Conservation (phyloP, 2,888 invertebrate genomes). For the Lathronympha strigana region DNA sequence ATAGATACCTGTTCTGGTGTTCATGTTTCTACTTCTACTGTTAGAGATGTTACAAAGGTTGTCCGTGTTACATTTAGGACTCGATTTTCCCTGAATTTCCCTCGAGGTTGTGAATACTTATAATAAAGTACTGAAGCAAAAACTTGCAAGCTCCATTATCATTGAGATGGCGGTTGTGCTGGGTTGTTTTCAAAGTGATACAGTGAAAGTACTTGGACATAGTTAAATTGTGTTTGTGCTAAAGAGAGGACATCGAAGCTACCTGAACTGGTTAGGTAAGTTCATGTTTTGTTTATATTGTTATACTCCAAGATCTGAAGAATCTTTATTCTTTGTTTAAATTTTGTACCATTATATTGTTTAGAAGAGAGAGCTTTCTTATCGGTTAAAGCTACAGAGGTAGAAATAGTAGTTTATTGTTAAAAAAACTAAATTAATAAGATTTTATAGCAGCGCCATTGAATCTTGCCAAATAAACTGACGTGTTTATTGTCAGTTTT, state of each 20-base stretch:
- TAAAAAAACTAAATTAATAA: background rate
- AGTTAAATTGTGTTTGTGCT: slow-evolving; percentile 51
- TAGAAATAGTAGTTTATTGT: too few species aligned
- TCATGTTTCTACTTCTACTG: slow-evolving; percentile 59
- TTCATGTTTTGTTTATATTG: slow-evolving; percentile 17
- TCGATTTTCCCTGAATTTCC: slow-evolving; percentile 68
- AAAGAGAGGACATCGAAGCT: slow-evolving; percentile 26
- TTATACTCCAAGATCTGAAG: slow-evolving; percentile 7
- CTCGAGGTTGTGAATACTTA: slow-evolving; percentile 77
- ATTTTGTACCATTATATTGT: background rate
- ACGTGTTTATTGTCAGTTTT: background rate
- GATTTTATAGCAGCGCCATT: background rate
- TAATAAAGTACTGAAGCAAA: slow-evolving; percentile 67
- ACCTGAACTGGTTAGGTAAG: slow-evolving; percentile 32
- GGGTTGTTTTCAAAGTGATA: slow-evolving; percentile 57
- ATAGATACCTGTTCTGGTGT: slow-evolving; percentile 58
- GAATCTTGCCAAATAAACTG: background rate
- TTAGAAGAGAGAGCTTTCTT: too few species aligned
- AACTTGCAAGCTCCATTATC: slow-evolving; percentile 64
- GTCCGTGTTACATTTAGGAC: slow-evolving; percentile 59
- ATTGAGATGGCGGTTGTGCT: slow-evolving; percentile 63
- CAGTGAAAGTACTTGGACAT: slow-evolving; percentile 61
- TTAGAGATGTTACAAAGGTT: slow-evolving; percentile 62
- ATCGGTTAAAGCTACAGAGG: background rate
- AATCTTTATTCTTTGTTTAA: background rate